Conservation (phyloP, 2,797 vertebrate species). For the Artibeus jamaicensis region DNA sequence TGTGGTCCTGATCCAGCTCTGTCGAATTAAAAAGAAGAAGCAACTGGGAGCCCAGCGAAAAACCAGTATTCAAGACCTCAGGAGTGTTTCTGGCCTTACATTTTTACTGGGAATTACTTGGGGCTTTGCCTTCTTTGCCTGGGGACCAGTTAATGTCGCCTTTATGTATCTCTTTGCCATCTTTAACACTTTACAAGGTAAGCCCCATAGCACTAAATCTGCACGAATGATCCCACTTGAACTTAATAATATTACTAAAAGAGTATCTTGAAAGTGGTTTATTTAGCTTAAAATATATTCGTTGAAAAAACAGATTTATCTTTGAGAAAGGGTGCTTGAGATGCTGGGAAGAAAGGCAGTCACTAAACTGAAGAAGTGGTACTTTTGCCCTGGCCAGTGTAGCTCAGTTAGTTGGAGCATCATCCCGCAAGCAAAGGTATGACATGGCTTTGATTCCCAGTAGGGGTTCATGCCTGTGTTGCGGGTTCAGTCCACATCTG, state of each 20-base stretch:
- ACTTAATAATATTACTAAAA: neutral
- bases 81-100: conserved; percentile 91
- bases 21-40: conserved; percentile 94
- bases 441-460: neutral
- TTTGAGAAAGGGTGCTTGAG: neutral
- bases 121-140: conserved; percentile 96
- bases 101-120: conserved; percentile 96
- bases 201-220: conserved; percentile 39
- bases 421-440: neutral
- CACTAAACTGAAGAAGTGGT: conserved; percentile 15
- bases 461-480: neutral
- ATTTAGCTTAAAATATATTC: neutral
- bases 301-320: neutral
- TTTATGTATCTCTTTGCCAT: conserved; percentile 95
- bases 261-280: conserved; percentile 23
- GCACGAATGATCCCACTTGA: neutral
- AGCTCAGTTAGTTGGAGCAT: neutral
- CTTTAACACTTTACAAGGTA: conserved; percentile 96
- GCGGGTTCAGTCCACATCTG: neutral
- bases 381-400: neutral
- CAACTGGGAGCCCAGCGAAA: conserved; percentile 91
- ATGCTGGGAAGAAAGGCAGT: conserved; percentile 34
- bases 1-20: conserved; percentile 93
- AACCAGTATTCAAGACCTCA: conserved; percentile 89
- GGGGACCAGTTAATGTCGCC: conserved; percentile 88